Conservation (phyloP, 2,888 invertebrate species). For the Lithosia quadra region DNA sequence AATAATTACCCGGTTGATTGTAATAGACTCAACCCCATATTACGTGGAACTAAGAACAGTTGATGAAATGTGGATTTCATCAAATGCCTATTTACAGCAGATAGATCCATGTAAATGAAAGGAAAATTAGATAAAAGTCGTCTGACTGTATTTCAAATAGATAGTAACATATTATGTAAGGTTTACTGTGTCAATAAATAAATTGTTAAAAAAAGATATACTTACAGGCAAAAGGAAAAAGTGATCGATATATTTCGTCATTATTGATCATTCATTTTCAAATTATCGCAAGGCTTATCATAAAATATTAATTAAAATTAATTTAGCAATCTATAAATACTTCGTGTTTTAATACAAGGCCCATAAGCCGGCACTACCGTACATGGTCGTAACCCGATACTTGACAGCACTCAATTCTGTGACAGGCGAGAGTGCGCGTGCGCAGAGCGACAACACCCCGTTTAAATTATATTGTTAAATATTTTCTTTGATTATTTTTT, state of each 20-base stretch:
- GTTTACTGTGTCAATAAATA: no score
- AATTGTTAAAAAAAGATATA: no score
- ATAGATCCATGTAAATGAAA: no score
- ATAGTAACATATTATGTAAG: no score
- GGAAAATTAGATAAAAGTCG: background rate
- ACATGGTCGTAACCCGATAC: constrained; percentile 57
- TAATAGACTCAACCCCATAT: background rate
- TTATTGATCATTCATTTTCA: no score
- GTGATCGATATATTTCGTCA: no score
- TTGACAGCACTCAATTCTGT: constrained; percentile 53
- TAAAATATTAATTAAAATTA: constrained; percentile 15
- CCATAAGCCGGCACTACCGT: constrained; percentile 44
- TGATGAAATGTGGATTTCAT: background rate
- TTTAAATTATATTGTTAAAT: constrained; percentile 34
- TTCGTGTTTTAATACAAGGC: constrained; percentile 10
- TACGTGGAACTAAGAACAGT: no score
- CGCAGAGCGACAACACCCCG: constrained; percentile 38
- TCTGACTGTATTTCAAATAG: no score
- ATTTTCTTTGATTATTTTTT: background rate
- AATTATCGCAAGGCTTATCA: background rate
- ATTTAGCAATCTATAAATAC: constrained; percentile 34
- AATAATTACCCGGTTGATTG: no score
- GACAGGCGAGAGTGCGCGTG: constrained; percentile 49
- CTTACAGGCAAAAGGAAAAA: no score
- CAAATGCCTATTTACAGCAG: background rate